Evolutionary conservation across 2,113 vertebrate species (phyloP).

Genomic region (Balaenoptera acutorostrata): DNA sequence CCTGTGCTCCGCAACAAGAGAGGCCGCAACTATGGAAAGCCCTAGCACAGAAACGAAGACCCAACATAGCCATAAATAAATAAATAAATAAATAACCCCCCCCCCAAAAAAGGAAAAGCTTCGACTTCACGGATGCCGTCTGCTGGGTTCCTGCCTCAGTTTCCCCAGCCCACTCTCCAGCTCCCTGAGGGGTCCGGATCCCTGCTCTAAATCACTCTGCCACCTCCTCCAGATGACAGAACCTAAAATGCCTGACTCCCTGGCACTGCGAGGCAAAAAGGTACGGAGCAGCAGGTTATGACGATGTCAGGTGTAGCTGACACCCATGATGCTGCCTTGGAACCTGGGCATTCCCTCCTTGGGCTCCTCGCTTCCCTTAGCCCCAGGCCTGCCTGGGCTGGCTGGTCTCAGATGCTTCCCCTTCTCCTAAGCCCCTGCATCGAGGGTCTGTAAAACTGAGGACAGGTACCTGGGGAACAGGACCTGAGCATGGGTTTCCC

Average conservation of each 20-base stretch:
- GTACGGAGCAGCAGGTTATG: rapidly evolving
- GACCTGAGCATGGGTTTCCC: not conserved
- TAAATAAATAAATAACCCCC: too few species aligned
- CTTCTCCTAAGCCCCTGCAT: not conserved
- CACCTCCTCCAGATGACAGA: not conserved
- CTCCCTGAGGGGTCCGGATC: not conserved
- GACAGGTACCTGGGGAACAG: not conserved
- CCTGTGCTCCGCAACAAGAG: too few species aligned
- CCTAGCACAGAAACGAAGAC: too few species aligned
- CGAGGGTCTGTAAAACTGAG: not conserved
- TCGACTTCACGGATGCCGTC: not conserved
- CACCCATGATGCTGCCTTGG: not conserved
- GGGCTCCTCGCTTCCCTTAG: not conserved
- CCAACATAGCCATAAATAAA: too few species aligned
- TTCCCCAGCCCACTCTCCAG: not conserved
- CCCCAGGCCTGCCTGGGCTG: not conserved
- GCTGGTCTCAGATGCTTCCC: not conserved
- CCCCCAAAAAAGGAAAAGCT: not conserved
- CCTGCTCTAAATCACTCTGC: not conserved
- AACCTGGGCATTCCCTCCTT: not conserved
- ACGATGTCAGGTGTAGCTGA: not conserved
- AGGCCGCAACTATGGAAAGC: too few species aligned
- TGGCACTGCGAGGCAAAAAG: not conserved
- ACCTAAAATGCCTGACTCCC: not conserved
- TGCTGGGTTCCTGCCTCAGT: not conserved